Evolutionary conservation across 2,888 invertebrate species (phyloP).

Genomic region (Lissonota sp.): DNA sequence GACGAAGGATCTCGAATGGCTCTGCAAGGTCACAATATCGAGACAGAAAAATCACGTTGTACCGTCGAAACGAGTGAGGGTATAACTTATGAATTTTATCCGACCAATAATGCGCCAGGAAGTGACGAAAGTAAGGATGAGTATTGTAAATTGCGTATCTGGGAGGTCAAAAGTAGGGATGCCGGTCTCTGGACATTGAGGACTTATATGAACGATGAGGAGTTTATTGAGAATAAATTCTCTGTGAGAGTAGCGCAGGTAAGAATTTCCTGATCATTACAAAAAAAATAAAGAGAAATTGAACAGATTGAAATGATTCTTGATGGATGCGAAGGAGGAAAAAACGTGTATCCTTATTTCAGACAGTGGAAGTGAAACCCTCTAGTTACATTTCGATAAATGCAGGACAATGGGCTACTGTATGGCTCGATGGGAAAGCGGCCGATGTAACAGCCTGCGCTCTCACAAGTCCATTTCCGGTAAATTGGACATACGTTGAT

Average conservation of each 20-base stretch:
- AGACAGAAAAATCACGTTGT: conserved; percentile 5
- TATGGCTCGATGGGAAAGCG: conserved; percentile 33
- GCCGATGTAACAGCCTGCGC: conserved; percentile 35
- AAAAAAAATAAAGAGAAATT: not conserved
- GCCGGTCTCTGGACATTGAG: conserved; percentile 49
- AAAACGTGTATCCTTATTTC: conserved; percentile 1
- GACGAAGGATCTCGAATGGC: not conserved
- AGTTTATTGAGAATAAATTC: conserved; percentile 19
- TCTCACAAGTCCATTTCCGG: conserved; percentile 14
- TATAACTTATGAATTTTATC: conserved; percentile 8
- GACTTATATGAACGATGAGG: conserved; percentile 7
- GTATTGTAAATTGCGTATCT: conserved; percentile 1
- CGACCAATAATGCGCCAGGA: conserved; percentile 3
- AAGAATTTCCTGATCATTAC: not conserved
- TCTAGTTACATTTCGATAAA: not conserved
- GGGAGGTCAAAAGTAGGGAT: not conserved
- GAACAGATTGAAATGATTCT: not conserved
- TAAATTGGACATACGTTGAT: not conserved
- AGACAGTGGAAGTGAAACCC: conserved; percentile 19
- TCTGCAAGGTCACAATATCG: not conserved
- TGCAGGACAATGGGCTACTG: conserved; percentile 38
- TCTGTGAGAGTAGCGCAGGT: conserved; percentile 16
- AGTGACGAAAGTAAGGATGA: not conserved
- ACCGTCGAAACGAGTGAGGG: conserved; percentile 2
- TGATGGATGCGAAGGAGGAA: not conserved